A percentile compares a stretch with the other conserved stretches of the same genome.
phyloP scores from a whole-genome alignment of 2,888 invertebrate species.

The Cerceris rybyensis region DNA sequence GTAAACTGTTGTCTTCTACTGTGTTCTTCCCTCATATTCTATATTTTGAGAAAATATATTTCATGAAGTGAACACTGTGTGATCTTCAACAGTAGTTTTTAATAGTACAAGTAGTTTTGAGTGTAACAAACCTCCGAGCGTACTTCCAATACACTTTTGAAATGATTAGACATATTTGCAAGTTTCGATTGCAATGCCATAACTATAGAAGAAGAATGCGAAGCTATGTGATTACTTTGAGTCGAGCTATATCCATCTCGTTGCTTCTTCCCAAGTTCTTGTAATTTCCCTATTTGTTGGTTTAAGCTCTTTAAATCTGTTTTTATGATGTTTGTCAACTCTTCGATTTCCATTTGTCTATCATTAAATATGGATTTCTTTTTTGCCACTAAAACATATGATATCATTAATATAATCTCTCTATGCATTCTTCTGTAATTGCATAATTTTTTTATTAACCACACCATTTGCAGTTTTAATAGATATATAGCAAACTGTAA shows the following conservation, averaged over 20 bases:
- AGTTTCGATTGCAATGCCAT: constrained; percentile 95
- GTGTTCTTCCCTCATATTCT: constrained; percentile 97
- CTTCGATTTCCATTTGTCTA: constrained; percentile 97
- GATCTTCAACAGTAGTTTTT: background rate
- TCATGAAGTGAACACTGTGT: background rate
- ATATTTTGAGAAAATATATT: constrained; percentile 18
- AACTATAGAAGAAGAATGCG: constrained; percentile 96
- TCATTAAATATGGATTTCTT: constrained; percentile 98
- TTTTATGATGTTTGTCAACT: constrained; percentile 98
- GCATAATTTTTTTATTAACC: background rate
- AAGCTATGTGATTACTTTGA: constrained; percentile 90
- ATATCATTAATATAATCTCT: constrained; percentile 1
- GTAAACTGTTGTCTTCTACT: constrained; percentile 95
- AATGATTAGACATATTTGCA: constrained; percentile 98
- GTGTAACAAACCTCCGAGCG: constrained; percentile 90
- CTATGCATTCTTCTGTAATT: background rate
- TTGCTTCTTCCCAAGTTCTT: constrained; percentile 91
- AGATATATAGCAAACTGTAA: background rate
- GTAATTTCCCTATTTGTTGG: constrained; percentile 96
- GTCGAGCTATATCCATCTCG: constrained; percentile 81
- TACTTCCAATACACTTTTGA: constrained; percentile 98
- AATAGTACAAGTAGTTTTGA: too few species aligned
- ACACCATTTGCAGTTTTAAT: background rate
- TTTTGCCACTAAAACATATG: constrained; percentile 92
- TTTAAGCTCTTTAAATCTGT: constrained; percentile 97